Evolutionary conservation across 2,888 invertebrate species (phyloP), one percentile per base, ranked within the genome.

Genomic region (Hyalella azteca): DNA sequence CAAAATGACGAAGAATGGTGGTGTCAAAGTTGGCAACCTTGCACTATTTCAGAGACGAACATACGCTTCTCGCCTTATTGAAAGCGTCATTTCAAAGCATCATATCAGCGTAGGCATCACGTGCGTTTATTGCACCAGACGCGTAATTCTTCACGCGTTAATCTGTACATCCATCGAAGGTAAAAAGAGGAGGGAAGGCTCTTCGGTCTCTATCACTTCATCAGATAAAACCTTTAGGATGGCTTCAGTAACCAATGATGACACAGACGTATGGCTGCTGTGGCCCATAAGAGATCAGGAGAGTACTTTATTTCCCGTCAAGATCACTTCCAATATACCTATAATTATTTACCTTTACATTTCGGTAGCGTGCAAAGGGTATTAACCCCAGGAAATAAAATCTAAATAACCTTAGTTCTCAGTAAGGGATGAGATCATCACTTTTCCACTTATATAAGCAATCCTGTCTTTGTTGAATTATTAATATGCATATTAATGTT

Each of bases 181-280:
- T 13, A 22, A 59, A 66, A 66, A 66, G 29, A 66, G 54, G 19
- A 11, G 66, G 66, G 66, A 66, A 66, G 36, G 66, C 66, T 22
- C 7, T 32, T 66, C 66, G 36, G 66, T 66, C 66, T 19, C 66
- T 66, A 66, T 66, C 66, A 66, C 66, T 54, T 36, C 66, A 66
- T 66, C 66, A 29, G 66, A 66, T 66, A 59, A 22, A 59, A 32
- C 26, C 29, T 59, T 59, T 15, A 32, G 13, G 32, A 66, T 66
- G 66, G 66, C 66, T 36, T 66, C 66, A 66, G 66, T 66, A 66
- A 66, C 66, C 66, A 66, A 66, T 66, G 66, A 66, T 36, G 66
- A 36, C 66, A 66, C 66, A 32, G 39, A 66, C 66, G 36, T 36
- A 66, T 66, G 36, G 36, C 29, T 66, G 32, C 66, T 36, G 15